A percentile compares a stretch with the other conserved stretches of the same genome.
phyloP scores from a whole-genome alignment of 2,888 invertebrate genomes.

The Eristalinus aeneus region DNA sequence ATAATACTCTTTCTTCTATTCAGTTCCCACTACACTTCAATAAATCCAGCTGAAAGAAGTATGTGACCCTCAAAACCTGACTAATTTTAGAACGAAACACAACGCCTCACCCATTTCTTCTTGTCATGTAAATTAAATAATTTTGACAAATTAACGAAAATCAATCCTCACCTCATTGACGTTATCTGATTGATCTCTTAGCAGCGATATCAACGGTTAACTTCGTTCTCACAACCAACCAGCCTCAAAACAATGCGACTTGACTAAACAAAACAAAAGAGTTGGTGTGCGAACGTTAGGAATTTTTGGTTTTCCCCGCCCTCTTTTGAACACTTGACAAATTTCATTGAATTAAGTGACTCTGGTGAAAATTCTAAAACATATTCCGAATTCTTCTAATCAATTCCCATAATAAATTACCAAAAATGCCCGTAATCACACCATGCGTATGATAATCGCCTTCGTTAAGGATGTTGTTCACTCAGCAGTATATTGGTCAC shows the following conservation, averaged over 20 bases:
- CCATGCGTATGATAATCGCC: conserved; percentile 43
- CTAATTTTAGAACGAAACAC: no score
- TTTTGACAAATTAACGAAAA: neutral
- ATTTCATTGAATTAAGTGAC: conserved; percentile 18
- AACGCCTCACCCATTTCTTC: neutral
- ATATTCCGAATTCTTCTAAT: neutral
- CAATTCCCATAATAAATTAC: conserved; percentile 21
- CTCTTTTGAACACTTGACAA: conserved; percentile 9
- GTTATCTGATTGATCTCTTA: neutral
- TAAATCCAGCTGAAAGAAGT: no score
- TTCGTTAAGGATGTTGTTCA: conserved; percentile 40
- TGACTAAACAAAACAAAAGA: conserved; percentile 43
- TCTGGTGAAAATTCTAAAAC: neutral
- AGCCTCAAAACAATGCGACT: neutral
- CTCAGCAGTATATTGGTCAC: conserved; percentile 18
- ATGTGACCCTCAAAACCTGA: no score
- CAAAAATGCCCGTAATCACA: conserved; percentile 8
- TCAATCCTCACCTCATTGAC: neutral
- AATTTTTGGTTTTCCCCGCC: neutral
- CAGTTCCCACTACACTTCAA: no score
- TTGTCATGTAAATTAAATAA: neutral
- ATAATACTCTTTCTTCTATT: no score
- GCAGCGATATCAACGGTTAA: neutral
- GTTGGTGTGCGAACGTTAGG: conserved; percentile 44
- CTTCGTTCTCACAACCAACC: neutral